These are phyloP conservation scores for Oligia strigilis DNA, from an alignment of 2,888 invertebrate species.

Conservation along the genomic window DNA sequence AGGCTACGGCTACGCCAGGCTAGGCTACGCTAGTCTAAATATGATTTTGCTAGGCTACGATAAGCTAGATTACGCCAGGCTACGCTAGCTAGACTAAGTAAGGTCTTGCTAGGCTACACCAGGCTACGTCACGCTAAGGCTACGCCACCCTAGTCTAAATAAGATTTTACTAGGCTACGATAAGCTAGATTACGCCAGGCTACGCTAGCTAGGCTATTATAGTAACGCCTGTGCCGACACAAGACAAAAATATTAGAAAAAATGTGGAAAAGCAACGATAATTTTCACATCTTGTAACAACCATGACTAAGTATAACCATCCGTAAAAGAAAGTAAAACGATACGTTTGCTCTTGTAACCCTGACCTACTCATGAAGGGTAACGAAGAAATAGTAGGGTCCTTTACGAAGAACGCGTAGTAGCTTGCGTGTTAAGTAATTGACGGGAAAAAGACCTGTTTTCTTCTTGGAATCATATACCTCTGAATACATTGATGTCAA, in stretches of 20 bases:
- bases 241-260: too few species aligned
- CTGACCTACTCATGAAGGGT: background rate
- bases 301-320: background rate
- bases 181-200: background rate
- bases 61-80: background rate
- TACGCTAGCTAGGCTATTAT: too few species aligned
- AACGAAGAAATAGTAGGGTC: background rate
- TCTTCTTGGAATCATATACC: background rate
- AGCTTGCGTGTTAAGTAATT: too few species aligned
- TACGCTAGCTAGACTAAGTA: background rate
- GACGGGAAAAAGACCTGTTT: background rate
- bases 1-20: background rate
- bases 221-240: background rate
- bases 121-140: background rate
- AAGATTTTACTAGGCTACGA: background rate
- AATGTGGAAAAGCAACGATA: background rate
- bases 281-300: background rate
- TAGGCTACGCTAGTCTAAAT: background rate
- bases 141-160: too few species aligned
- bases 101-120: too few species aligned
- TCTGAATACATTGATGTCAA: background rate
- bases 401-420: background rate
- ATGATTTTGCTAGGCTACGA: too few species aligned
- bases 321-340: conserved; percentile 1
- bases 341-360: background rate